Evolutionary conservation across 2,888 invertebrate genomes (phyloP).

Genomic region (Tanypteryx hageni): DNA sequence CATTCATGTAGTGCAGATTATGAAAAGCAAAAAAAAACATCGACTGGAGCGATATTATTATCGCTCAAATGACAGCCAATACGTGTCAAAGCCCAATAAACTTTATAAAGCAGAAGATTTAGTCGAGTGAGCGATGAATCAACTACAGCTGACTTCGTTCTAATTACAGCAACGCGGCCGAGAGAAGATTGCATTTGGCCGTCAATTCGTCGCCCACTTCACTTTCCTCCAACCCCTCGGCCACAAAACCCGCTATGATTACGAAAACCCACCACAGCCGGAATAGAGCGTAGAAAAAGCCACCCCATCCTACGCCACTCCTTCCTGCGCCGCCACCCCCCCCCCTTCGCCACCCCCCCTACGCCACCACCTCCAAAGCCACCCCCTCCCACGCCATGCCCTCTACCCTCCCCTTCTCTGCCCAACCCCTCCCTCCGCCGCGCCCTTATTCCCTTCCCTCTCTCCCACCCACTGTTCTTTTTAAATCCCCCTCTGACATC

Average conservation of each 20-base stretch:
- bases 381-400: too few species aligned
- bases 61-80: too few species aligned
- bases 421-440: background rate
- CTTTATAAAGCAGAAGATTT: too few species aligned
- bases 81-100: too few species aligned
- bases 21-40: too few species aligned
- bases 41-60: too few species aligned
- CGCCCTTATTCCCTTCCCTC: background rate
- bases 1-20: too few species aligned
- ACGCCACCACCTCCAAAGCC: too few species aligned
- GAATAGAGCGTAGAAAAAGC: background rate
- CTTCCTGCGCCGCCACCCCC: background rate
- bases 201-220: background rate
- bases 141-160: background rate
- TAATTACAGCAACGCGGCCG: background rate
- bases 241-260: background rate
- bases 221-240: background rate
- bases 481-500: background rate
- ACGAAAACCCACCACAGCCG: background rate
- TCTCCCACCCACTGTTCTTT: background rate
- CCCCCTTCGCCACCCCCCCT: too few species aligned
- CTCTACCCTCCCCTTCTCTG: too few species aligned
- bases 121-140: background rate
- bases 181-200: background rate
- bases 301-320: too few species aligned